Evolutionary conservation across 2,888 invertebrate species (phyloP), one percentile per base, ranked within the genome.

Genomic region (Macrophya alboannulata): DNA sequence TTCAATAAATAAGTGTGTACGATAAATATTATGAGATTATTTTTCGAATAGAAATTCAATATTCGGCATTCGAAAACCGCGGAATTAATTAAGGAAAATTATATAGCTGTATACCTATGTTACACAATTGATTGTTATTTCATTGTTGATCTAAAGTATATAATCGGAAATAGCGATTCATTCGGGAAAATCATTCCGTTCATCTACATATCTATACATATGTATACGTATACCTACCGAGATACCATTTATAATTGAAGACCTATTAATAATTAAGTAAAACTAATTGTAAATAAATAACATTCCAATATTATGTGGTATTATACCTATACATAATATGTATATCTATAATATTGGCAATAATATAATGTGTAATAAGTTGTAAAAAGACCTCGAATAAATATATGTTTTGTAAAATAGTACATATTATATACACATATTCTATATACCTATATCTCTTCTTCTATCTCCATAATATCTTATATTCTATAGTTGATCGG

Each of bases 361-460:
- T 62, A 55, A 62, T 62, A 81, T 81, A 81, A 62, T 81, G 83
- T 68, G 40, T 85, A 87, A 87, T 89, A 89, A 89, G 88, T 89
- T 89, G 89, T 89, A 89, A 89, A 89, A 89, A 89, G 88, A 86
- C 85, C 87, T 68, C 85, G 84, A 88, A 88, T 88, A 88, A 89
- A 89, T 86, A 87, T 88, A 87, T 88, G 86, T 88, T 89, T 89
- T 89, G 87, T 89, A 89, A 88, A 87, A 84, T 85, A 84, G 74
- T 40, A 83, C 21, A 62, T 55, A 76, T 51, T 15, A 62, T 55
- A 76, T 51, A 48, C 25, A 25, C 51, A 21, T 15, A 40, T n/a
- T 4, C 40, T 15, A 15, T n/a, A 72, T 3, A 21, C 45, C 45
- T 43, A 37, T 62, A 68, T 17, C 68, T 55, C 25, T 77, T 17